Percentiles rank a stretch among this genome's conserved stretches.
These are phyloP conservation scores for Gymnoscopelus braueri DNA, from an alignment of 2,797 vertebrate species.

Conservation along the genomic window DNA sequence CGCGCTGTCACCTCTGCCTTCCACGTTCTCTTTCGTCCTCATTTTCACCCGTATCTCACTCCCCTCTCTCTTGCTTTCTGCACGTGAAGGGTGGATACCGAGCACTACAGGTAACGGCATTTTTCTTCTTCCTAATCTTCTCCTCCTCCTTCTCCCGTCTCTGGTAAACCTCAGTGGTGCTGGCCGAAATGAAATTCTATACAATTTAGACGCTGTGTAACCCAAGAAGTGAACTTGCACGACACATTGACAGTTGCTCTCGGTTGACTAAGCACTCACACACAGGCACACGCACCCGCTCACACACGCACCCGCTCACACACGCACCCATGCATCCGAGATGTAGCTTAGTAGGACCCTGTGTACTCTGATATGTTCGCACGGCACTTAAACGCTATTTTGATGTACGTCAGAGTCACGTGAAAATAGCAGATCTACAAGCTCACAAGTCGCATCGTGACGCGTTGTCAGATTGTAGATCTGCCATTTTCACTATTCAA, in stretches of 20 bases:
- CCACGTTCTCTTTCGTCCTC: slow-evolving; percentile 64
- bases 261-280: neutral
- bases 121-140: slow-evolving; percentile 67
- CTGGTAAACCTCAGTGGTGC: slow-evolving; percentile 41
- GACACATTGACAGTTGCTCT: slow-evolving; percentile 29
- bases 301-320: neutral
- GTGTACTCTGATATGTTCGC: neutral
- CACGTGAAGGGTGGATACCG: slow-evolving; percentile 99
- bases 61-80: slow-evolving; percentile 80
- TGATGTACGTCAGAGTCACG: too few relatives aligned
- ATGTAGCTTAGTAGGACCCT: neutral
- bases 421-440: too few relatives aligned
- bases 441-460: too few relatives aligned
- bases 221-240: slow-evolving; percentile 25
- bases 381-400: neutral
- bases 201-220: slow-evolving; percentile 36
- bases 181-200: slow-evolving; percentile 34
- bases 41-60: slow-evolving; percentile 72
- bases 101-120: slow-evolving; percentile 95
- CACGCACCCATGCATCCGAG: neutral
- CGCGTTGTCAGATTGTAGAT: too few relatives aligned
- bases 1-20: slow-evolving; percentile 45
- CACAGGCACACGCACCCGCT: neutral
- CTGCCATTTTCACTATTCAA: neutral
- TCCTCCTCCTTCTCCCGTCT: slow-evolving; percentile 44